Evolutionary conservation across 1,140 invertebrate genomes (phyloP), one percentile per base, ranked within the genome.

Genomic region (Lanistes nyassanus): DNA sequence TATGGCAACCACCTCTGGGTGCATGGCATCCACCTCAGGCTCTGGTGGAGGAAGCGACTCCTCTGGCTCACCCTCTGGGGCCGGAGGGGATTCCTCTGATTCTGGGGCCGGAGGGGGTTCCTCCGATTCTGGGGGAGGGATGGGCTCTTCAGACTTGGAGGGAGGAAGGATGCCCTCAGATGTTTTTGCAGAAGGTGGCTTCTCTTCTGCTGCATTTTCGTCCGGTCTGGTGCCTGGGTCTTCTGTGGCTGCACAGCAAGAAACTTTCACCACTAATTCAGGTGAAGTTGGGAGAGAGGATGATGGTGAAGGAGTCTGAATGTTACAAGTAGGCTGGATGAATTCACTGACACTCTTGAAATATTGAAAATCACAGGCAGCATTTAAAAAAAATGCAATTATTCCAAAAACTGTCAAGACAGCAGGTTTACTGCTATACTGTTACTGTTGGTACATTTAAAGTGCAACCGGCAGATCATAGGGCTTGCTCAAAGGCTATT

Each of bases 1-100:
- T 11, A 88, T 82, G 31, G 79, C 79, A 4, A 84, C 75, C 2
- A 89, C 87, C 34, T 89, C 87, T n/a, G 87, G 86, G 78, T 88
- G 86, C 21, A 71, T 82, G 21, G 77, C 86, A 77, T 87, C 85
- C 29, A 88, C 74, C 26, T 73, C 62, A n/a, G 66, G 65, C 56
- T 79, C 75, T 5, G 60, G 58, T 42, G 67, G 58, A 19, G 56
- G 62, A 21, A n/a, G n/a, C 4, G 74, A 66, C 39, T 67, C 55
- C 58, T 74, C 60, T 2, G 74, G 74, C 37, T 67, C 55, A 60
- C 69, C 58, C 26, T 58, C 51, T 13, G 60, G 26, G 36, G n/a
- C 36, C 7, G 47, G 39, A 37, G 11, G 55, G 19, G n/a, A 2
- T 74, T 47, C 74, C 29, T 51, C 56, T 11, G 65, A 21, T 11